Base-by-base conservation (phyloP, 2,888 invertebrate species). In the Morpho helenor region DNA sequence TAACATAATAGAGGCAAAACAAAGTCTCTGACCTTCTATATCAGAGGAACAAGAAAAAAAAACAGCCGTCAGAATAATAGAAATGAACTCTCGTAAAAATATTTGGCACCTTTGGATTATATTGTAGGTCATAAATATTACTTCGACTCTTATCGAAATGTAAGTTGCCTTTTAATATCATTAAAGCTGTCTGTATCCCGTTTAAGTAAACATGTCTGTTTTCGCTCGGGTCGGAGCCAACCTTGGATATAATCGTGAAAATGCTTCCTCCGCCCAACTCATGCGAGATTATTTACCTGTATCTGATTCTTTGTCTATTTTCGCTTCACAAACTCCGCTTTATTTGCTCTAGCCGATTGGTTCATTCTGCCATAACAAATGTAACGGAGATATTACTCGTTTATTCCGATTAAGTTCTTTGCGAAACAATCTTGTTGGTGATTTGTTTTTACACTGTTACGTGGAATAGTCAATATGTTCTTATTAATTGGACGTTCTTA, bases 271-370 rank as follows among this genome's bases (percentile, higher is more conserved):
- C 72, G 71, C 70, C 75, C 75, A 70, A 81, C 75, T 76, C 80
- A 77, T 79, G 80, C 80, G 79, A 80, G 76, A 80, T 82, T 83
- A 81, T 81, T 83, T 87, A 86, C 88, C 87, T 87, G 86, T 84
- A 81, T 84, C 78, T 74, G 81, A 83, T 81, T 84, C 84, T 85
- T 87, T 87, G 86, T 88, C 84, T 87, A 82, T 86, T 87, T 80
- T 82, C 84, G 86, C 84, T 85, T 72, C 81, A 85, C 82, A 79
- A 84, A 84, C 75, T 81, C 72, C 71, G 76, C 75, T 84, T 82
- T 87, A 87, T 88, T 88, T 84, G 77, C 77, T 82, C 76, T 74
- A 75, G 77, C 74, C 81, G 81, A 88, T 88, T 85, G 82, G 80
- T 79, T 86, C 82, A 82, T 80, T 84, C 78, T 77, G 69, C 81